Evolutionary conservation across 2,113 vertebrate genomes (phyloP).

Genomic region (Leucosticte australis): DNA sequence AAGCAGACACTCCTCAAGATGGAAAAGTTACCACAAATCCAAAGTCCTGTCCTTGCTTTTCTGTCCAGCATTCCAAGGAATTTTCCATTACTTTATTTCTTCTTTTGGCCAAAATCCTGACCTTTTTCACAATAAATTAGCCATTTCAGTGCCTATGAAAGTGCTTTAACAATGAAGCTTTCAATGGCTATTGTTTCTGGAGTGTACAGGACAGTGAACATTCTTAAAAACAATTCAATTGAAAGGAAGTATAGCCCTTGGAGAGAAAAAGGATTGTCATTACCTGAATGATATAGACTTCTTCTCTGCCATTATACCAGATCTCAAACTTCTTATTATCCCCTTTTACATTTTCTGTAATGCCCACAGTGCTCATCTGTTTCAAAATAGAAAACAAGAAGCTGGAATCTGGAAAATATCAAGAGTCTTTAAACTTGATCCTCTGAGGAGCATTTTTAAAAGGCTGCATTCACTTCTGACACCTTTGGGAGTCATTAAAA

Average conservation of each 20-base stretch:
- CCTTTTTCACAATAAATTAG: neutral
- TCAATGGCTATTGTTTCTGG: neutral
- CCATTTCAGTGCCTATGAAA: neutral
- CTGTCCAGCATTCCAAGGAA: neutral
- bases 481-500: neutral
- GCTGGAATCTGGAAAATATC: neutral
- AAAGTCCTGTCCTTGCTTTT: neutral
- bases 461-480: neutral
- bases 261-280: neutral
- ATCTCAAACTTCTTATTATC: constrained; percentile 95
- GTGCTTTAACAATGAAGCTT: neutral
- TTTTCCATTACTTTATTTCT: neutral
- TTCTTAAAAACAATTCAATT: neutral
- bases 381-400: constrained; percentile 41
- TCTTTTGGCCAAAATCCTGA: neutral
- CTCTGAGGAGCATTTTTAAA: neutral
- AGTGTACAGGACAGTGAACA: neutral
- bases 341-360: constrained; percentile 92
- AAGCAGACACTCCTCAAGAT: neutral
- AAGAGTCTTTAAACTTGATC: neutral
- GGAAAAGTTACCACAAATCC: neutral
- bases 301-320: constrained; percentile 90
- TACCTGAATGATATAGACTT: constrained; percentile 97
- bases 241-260: neutral
- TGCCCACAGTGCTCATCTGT: constrained; percentile 91